These are phyloP conservation scores for Rhopilema esculentum DNA, from an alignment of 30 jellyfish, hydroid and myxozoan genomes.

Conservation along the genomic window DNA sequence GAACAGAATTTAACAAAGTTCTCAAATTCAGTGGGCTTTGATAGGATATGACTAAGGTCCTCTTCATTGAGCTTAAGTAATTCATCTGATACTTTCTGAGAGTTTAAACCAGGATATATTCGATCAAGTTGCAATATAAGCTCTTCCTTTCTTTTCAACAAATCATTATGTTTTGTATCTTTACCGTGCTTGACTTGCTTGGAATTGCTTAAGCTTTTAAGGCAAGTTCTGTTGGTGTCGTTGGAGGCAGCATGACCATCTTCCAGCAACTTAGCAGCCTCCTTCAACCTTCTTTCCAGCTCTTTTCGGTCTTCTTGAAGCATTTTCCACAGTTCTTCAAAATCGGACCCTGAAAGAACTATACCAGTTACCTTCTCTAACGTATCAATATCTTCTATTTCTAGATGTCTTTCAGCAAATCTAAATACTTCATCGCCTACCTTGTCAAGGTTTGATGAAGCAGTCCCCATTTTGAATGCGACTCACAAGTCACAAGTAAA, in stretches of 20 bases:
- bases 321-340: slow-evolving; percentile 7
- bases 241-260: neutral
- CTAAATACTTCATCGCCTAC: slow-evolving; percentile 48
- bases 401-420: slow-evolving; percentile 23
- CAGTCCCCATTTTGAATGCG: slow-evolving; percentile 43
- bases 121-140: slow-evolving; percentile 45
- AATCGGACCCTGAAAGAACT: slow-evolving; percentile 6
- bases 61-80: slow-evolving; percentile 42
- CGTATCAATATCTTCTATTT: slow-evolving; percentile 11
- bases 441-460: slow-evolving; percentile 12
- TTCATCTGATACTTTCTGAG: slow-evolving; percentile 39
- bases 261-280: slow-evolving; percentile 17
- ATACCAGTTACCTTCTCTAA: slow-evolving; percentile 59
- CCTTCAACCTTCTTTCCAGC: slow-evolving; percentile 52
- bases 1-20: slow-evolving; percentile 23
- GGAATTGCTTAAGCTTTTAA: neutral
- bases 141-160: slow-evolving; percentile 16
- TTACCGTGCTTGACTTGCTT: neutral
- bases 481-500: neutral
- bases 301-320: slow-evolving; percentile 21
- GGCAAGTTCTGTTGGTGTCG: neutral
- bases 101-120: slow-evolving; percentile 18
- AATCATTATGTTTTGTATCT: neutral
- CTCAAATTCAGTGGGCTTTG: slow-evolving; percentile 26
- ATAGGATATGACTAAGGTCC: slow-evolving; percentile 28